phyloP scores from a whole-genome alignment of 2,888 invertebrate genomes.

The Athalia cordata region DNA sequence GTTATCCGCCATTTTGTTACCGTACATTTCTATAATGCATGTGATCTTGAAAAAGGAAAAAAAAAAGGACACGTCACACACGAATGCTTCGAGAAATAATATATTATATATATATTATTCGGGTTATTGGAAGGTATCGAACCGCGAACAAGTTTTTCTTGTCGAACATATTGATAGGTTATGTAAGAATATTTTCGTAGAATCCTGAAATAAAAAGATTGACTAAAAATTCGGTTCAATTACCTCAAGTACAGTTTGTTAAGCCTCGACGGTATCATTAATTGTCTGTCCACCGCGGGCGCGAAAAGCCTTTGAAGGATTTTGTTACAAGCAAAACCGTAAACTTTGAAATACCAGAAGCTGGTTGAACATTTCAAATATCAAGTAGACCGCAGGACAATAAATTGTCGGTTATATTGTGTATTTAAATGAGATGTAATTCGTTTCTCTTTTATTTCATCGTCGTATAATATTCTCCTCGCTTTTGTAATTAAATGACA shows the following conservation, averaged over 20 bases:
- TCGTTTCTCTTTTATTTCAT: neutral
- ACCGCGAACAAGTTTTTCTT: too few relatives aligned
- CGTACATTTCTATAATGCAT: too few relatives aligned
- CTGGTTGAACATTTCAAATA: neutral
- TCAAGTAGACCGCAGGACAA: too few relatives aligned
- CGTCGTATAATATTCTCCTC: neutral
- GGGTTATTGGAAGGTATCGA: too few relatives aligned
- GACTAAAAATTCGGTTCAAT: neutral
- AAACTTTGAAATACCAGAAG: neutral
- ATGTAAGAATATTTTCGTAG: too few relatives aligned
- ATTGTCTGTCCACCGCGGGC: conserved; percentile 21
- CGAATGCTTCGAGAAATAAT: too few relatives aligned
- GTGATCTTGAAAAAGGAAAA: neutral
- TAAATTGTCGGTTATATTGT: neutral
- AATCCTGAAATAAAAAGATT: neutral
- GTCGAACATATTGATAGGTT: neutral
- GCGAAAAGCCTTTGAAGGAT: neutral
- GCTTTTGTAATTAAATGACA: neutral
- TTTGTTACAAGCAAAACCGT: conserved; percentile 15
- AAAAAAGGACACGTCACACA: too few relatives aligned
- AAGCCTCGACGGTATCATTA: conserved; percentile 5
- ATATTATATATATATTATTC: too few relatives aligned
- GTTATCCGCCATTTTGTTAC: too few relatives aligned
- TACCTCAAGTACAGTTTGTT: neutral
- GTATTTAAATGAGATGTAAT: neutral